Evolutionary conservation across 2,888 invertebrate genomes (phyloP), one percentile per base, ranked within the genome.

Genomic region (Agriopis leucophaearia): DNA sequence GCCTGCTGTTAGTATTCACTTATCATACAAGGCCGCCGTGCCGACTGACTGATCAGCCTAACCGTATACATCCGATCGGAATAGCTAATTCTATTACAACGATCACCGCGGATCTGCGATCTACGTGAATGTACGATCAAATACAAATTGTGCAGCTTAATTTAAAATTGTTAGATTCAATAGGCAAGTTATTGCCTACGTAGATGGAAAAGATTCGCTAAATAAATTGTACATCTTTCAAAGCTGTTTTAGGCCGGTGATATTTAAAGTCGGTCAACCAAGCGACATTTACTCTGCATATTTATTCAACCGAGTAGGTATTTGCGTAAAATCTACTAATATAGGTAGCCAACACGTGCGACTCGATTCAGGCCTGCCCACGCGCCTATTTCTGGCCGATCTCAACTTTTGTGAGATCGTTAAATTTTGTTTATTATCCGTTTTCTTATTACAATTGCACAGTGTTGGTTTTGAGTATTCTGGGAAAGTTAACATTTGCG

Each of bases 11-110:
- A 77, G 85, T 86, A 88, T 88, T 89, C 89, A 85, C 86, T 82
- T 85, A 90, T 88, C 87, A 85, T 80, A 85, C 89, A 90, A 91
- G 91, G 92, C 88, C 87, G 77, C 81, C 84, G 86, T 85, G 84
- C 88, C 90, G 82, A 88, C 85, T 88, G 86, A 88, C 87, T 86
- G 89, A 83, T 80, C 85, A 82, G 76, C 76, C 79, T 88, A 90
- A 90, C 82, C 78, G 84, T 82, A 81, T 79, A 86, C 82, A 87
- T 91, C 88, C 90, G 87, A 90, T 86, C 80, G 68, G 77, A 82
- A 83, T 83, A 75, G 74, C 81, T 81, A 80, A 82, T 82, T 82
- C 71, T 73, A 69, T 75, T 73, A 76, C 73, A 80, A 73, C 74
- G 77, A 78, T 75, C 74, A 70, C 42, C 44, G 36, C 35, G 36